Conservation (phyloP, 2,113 vertebrate genomes). For the Leucoraja erinaceus region DNA sequence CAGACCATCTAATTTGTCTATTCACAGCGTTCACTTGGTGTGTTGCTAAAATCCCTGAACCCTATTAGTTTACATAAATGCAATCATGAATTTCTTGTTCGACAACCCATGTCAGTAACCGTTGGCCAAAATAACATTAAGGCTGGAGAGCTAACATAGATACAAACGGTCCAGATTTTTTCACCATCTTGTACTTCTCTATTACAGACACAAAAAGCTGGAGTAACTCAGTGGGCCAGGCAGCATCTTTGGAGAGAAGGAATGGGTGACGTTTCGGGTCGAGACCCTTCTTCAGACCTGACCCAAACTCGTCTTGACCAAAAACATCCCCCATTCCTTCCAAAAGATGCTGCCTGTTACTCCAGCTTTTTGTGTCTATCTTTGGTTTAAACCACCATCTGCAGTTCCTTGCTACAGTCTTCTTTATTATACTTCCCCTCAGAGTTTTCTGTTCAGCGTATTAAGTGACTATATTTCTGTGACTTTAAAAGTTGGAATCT, state of each 20-base stretch:
- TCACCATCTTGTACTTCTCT: not conserved
- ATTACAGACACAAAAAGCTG: no score
- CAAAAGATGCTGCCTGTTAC: no score
- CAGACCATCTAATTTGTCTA: not conserved
- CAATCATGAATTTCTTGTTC: not conserved
- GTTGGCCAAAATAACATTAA: not conserved
- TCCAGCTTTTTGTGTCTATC: no score
- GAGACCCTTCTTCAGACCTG: no score
- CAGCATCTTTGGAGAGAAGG: no score
- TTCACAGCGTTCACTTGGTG: not conserved
- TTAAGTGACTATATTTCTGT: not conserved
- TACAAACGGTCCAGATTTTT: not conserved
- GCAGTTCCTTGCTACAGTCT: no score
- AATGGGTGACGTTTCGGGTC: no score
- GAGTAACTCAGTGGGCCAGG: no score
- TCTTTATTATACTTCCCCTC: not conserved
- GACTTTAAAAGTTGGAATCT: not conserved
- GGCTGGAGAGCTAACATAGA: not conserved
- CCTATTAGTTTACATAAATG: not conserved
- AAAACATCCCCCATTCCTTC: no score
- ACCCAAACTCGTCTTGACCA: no score
- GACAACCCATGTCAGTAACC: not conserved
- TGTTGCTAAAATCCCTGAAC: not conserved
- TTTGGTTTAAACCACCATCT: no score
- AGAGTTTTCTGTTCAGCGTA: not conserved